Evolutionary conservation across 2,113 vertebrate genomes (phyloP).

Genomic region (Pterophyllum scalare): DNA sequence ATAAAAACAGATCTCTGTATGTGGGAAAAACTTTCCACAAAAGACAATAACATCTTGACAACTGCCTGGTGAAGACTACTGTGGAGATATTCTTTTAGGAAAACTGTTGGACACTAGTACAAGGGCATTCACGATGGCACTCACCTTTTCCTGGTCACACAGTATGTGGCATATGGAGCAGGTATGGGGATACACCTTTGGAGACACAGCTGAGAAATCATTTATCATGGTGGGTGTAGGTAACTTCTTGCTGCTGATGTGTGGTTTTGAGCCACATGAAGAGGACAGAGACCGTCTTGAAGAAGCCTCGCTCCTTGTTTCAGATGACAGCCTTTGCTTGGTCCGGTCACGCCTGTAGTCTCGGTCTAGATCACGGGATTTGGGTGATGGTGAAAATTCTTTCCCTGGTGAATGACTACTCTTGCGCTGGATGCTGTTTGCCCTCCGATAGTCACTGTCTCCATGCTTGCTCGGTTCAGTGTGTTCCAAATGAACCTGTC

Average conservation of each 20-base stretch:
- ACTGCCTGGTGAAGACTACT: constrained; percentile 5
- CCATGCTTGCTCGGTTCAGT: constrained; percentile 73
- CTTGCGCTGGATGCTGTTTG: constrained; percentile 42
- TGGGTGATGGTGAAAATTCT: constrained; percentile 77
- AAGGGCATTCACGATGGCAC: constrained; percentile 68
- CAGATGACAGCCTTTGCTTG: constrained; percentile 46
- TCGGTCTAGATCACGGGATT: constrained; percentile 76
- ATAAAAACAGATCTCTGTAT: background rate
- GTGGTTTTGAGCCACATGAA: constrained; percentile 51
- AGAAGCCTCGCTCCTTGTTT: constrained; percentile 51
- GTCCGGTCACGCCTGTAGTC: constrained; percentile 79
- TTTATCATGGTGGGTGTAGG: constrained; percentile 93
- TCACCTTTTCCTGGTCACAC: constrained; percentile 96
- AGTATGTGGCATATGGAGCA: constrained; percentile 94
- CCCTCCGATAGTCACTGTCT: constrained; percentile 72
- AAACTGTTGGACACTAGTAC: constrained; percentile 24
- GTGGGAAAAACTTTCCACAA: background rate
- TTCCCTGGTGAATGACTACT: constrained; percentile 50
- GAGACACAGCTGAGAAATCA: constrained; percentile 91
- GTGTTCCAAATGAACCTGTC: constrained; percentile 54
- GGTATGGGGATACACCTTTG: constrained; percentile 94
- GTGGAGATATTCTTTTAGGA: background rate
- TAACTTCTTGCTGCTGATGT: constrained; percentile 81
- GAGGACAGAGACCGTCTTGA: constrained; percentile 57
- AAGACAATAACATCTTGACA: background rate